A percentile compares a stretch with the other conserved stretches of the same genome.
These are phyloP conservation scores for Petaurus breviceps DNA, from an alignment of 2,113 vertebrate genomes.

Conservation along the genomic window DNA sequence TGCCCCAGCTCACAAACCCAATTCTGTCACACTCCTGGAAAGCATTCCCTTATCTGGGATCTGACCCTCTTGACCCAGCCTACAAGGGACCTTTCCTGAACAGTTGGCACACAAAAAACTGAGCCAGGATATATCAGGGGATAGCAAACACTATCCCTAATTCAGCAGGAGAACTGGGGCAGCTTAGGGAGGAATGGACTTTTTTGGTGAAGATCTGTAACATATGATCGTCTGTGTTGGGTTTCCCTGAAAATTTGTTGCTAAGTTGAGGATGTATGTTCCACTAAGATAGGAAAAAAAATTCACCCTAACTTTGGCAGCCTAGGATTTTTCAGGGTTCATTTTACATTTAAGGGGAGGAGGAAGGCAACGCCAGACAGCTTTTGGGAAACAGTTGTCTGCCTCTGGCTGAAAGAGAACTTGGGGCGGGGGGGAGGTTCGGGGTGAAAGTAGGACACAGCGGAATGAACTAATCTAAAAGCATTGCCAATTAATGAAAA, in stretches of 20 bases:
- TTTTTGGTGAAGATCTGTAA: not conserved
- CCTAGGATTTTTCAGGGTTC: not conserved
- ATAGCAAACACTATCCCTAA: not conserved
- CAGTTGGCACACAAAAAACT: not conserved
- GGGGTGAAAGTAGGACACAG: accelerated
- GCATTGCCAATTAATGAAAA: not conserved
- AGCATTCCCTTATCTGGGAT: not conserved
- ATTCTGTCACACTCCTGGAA: not conserved
- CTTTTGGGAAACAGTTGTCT: not conserved
- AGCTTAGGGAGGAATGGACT: not conserved
- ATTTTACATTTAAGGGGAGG: not conserved
- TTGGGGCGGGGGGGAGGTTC: not conserved
- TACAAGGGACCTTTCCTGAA: not conserved
- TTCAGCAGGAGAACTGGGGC: not conserved
- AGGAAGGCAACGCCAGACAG: not conserved
- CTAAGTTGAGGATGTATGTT: not conserved
- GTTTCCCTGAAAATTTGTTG: not conserved
- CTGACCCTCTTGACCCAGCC: not conserved
- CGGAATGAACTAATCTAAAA: not conserved
- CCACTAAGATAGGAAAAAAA: not conserved
- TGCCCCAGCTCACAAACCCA: not conserved
- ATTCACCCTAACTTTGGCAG: not conserved
- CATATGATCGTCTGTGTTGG: not conserved
- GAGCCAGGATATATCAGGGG: not conserved
- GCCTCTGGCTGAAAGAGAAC: not conserved